These are phyloP conservation scores for Smithornis capensis DNA, from an alignment of 2,113 vertebrate genomes.

Conservation along the genomic window DNA sequence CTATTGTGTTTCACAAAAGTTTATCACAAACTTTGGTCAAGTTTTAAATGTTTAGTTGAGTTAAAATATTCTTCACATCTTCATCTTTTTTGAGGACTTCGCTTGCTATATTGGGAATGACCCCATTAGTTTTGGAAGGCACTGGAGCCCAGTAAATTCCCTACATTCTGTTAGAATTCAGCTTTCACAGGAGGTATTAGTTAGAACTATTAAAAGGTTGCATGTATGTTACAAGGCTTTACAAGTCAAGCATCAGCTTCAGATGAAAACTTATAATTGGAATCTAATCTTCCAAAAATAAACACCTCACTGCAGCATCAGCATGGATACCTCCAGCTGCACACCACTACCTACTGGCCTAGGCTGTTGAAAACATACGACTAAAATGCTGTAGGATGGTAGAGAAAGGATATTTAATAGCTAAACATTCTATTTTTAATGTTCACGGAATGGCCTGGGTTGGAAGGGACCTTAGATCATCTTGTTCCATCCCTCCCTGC, in stretches of 20 bases:
- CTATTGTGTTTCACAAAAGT: background rate
- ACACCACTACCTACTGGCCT: background rate
- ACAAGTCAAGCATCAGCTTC: background rate
- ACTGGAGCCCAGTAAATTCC: background rate
- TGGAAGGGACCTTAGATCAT: background rate
- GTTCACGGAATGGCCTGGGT: background rate
- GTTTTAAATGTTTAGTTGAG: background rate
- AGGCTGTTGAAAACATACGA: background rate
- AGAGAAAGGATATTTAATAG: background rate
- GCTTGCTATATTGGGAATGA: background rate
- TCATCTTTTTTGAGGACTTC: background rate
- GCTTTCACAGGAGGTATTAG: background rate
- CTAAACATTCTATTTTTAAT: background rate
- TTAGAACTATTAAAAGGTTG: background rate
- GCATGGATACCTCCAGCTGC: background rate
- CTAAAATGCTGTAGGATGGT: background rate
- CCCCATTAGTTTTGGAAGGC: background rate
- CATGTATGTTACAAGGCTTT: background rate
- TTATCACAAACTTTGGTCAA: background rate
- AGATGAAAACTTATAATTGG: background rate
- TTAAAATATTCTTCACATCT: background rate
- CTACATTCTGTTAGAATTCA: background rate
- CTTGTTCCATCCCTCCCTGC: background rate
- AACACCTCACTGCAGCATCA: background rate
- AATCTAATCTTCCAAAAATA: background rate